Base-by-base conservation (phyloP, 2,888 invertebrate genomes). In the Neria commutata region DNA sequence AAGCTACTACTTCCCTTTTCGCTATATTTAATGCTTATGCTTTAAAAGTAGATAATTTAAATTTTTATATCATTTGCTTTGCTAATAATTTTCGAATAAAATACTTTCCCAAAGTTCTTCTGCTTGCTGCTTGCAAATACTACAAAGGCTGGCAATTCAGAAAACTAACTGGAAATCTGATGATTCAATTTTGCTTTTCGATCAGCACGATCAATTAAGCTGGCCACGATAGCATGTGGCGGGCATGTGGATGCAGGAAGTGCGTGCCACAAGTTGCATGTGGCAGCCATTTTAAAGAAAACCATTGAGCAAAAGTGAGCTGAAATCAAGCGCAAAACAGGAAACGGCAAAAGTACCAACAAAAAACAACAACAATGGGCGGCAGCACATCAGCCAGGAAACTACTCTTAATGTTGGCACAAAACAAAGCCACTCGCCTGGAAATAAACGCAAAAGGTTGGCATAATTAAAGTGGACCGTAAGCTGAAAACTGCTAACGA, bases 221-320 rank as follows among this genome's bases (percentile, higher is more conserved):
- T n/a, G n/a, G n/a, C n/a, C n/a, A n/a, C n/a, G 54, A 52, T 61
- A 48, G 62, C 16, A 11, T 25, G 49, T 33, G n/a, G n/a, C n/a
- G n/a, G n/a, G n/a, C n/a, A n/a, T n/a, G n/a, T n/a, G n/a, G n/a
- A n/a, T n/a, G n/a, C 46, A n/a, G 42, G 17, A 56, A 49, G 48
- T 65, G 50, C 66, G 33, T 70, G 51, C 58, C 53, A 21, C 3
- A 1, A 60, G 71, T 68, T 71, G 70, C 56, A 54, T 48, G 60
- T 34, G 34, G 58, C 47, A 61, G n/a, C n/a, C n/a, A n/a, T n/a
- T n/a, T n/a, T n/a, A n/a, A 52, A 58, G 49, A 53, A 54, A 48
- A 60, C 42, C 54, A 48, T 58, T 48, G 25, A 40, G 48, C 65
- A 46, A 47, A 62, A 40, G 26, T 29, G 21, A 19, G 21, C 16